Evolutionary conservation across 1,140 invertebrate genomes (phyloP).

Genomic region (Delia radicum): DNA sequence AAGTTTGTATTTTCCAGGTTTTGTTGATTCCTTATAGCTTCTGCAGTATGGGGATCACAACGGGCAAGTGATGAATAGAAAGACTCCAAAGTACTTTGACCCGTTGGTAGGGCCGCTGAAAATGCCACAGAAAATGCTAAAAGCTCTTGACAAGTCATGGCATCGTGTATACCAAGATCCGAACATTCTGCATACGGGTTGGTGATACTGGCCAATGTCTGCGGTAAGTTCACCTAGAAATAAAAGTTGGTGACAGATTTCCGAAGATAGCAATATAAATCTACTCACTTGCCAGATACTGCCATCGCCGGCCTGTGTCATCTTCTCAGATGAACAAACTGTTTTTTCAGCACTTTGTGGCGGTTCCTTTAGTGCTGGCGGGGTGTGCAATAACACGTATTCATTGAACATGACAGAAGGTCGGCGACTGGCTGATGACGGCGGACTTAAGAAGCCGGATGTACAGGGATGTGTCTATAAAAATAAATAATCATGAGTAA

Average conservation of each 20-base stretch:
- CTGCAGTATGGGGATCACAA: conserved; percentile 49
- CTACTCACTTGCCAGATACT: conserved; percentile 64
- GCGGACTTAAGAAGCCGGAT: conserved; percentile 59
- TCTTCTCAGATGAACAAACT: conserved; percentile 82
- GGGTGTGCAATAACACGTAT: conserved; percentile 72
- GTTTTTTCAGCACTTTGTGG: conserved; percentile 58
- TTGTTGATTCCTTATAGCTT: conserved; percentile 40
- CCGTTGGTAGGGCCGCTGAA: conserved; percentile 85
- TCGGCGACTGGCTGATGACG: conserved; percentile 66
- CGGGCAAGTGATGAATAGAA: conserved; percentile 79
- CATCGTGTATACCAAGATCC: conserved; percentile 60
- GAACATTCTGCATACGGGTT: conserved; percentile 58
- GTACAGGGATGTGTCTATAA: conserved; percentile 51
- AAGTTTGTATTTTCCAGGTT: conserved; percentile 23
- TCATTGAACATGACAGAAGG: conserved; percentile 88
- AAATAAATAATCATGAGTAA: not conserved
- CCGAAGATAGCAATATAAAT: not conserved
- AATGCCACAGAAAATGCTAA: conserved; percentile 86
- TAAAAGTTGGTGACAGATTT: too few relatives aligned
- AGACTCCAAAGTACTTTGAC: conserved; percentile 77
- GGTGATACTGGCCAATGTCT: conserved; percentile 47
- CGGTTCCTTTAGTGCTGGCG: conserved; percentile 56
- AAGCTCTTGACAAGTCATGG: conserved; percentile 88
- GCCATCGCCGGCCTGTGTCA: conserved; percentile 80
- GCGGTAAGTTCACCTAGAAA: conserved; percentile 50